Base-by-base conservation (phyloP, 2,113 vertebrate species). In the Rhineura floridana region DNA sequence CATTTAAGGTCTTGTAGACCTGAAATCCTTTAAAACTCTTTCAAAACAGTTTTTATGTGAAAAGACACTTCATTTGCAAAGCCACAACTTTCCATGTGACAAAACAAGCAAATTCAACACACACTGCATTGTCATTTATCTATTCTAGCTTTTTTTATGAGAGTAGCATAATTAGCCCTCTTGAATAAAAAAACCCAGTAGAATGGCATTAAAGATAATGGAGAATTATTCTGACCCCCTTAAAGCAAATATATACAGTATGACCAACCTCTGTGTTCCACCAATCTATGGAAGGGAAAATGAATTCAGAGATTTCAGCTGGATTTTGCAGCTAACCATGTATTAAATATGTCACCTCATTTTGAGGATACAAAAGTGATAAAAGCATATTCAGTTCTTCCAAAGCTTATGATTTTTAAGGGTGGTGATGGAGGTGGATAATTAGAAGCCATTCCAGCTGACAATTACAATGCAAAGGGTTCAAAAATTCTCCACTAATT, bases 371-470 rank as follows among this genome's bases (percentile, higher is more conserved):
- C 93, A 95, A 93, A 95, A 93, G 93, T 94, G 90, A 95, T 93
- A 91, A 95, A 95, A 94, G 92, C 90, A 90, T 82, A 93, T 89
- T 95, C 78, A 88, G 90, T 63, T 95, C 94, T 76, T 90, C 87
- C 91, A 95, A 94, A 95, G 42, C 88, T 92, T 88, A 95, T 95
- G 90, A 92, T 19, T 81, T 95, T 96, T 94, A 93, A 94, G 12
- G 10, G 88, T 90, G 65, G 91, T n/a, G n/a, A n/a, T n/a, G 93
- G 88, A 90, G 90, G 93, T 91, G 90, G 80, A 93, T 94, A 95
- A 96, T 96, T 95, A 96, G 96, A 96, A 95, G 83, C 91, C 95
- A 86, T 94, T 95, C 91, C 76, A 94, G 90, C 50, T 94, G 94
- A 95, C 93, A 96, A 92, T 36, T 92, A 93, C 84, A 93, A 93